Evolutionary conservation across 2,113 vertebrate genomes (phyloP).

Genomic region (Narcine bancroftii): DNA sequence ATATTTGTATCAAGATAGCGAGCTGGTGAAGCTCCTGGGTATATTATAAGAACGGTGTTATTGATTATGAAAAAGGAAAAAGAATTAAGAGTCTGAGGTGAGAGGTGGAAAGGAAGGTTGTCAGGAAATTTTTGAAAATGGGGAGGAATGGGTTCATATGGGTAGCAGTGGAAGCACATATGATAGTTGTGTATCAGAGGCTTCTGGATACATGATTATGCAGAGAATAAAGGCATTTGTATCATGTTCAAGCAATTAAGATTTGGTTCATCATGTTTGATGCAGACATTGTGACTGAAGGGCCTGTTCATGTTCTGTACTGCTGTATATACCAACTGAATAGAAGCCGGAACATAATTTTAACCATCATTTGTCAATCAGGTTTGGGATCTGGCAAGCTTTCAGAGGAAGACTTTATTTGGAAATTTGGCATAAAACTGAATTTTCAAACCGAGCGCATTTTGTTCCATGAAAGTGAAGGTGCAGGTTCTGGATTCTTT

Average conservation of each 20-base stretch:
- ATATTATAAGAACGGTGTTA: background rate
- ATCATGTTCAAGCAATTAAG: too few relatives aligned
- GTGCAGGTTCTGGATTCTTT: background rate
- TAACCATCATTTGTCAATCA: too few relatives aligned
- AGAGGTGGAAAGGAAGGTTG: background rate
- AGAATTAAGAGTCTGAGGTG: background rate
- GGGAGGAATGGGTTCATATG: background rate
- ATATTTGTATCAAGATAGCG: background rate
- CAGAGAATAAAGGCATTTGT: too few relatives aligned
- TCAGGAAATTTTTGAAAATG: background rate
- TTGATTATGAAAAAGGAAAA: background rate
- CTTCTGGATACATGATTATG: too few relatives aligned
- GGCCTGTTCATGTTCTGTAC: too few relatives aligned
- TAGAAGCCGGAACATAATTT: too few relatives aligned
- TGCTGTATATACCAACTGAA: too few relatives aligned
- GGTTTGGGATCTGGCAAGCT: background rate
- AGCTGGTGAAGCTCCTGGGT: background rate
- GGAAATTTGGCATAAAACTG: background rate
- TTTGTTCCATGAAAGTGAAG: background rate
- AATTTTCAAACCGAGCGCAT: background rate
- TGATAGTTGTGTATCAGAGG: too few relatives aligned
- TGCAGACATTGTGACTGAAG: too few relatives aligned
- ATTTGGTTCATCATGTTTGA: too few relatives aligned
- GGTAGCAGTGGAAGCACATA: too few relatives aligned
- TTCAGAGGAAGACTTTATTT: background rate